A percentile compares a stretch with the other conserved stretches of the same genome.
These are phyloP conservation scores for Lepisosteus oculatus DNA, from an alignment of 2,113 vertebrate genomes.

Conservation along the genomic window DNA sequence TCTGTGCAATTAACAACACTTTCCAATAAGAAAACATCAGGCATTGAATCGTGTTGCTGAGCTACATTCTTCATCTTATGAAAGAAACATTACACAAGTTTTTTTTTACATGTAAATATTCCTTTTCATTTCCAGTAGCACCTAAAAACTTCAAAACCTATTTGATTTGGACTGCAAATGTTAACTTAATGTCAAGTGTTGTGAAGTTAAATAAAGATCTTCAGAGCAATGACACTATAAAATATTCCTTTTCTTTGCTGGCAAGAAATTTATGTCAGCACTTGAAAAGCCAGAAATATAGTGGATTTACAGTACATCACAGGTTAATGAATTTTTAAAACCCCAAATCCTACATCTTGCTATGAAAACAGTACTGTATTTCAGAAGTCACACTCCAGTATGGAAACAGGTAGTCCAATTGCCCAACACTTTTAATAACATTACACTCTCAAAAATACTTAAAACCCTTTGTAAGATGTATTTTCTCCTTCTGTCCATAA, in stretches of 20 bases:
- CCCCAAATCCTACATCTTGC: too few species aligned
- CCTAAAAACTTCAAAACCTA: conserved; percentile 1
- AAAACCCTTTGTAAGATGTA: too few species aligned
- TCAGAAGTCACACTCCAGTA: too few species aligned
- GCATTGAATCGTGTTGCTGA: background rate
- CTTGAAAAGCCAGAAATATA: background rate
- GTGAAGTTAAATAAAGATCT: background rate
- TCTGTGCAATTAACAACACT: background rate
- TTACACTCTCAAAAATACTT: too few species aligned
- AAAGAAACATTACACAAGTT: conserved; percentile 5
- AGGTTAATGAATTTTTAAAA: too few species aligned
- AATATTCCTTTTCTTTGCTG: background rate
- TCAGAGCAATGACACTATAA: background rate
- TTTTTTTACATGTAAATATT: too few species aligned
- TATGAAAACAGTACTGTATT: too few species aligned
- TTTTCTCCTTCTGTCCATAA: too few species aligned
- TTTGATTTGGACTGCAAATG: conserved; percentile 3
- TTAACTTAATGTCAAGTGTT: background rate
- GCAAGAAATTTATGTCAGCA: background rate
- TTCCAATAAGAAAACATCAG: background rate
- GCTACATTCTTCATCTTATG: conserved; percentile 2
- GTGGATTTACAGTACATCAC: too few species aligned
- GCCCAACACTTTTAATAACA: too few species aligned
- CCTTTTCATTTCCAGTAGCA: background rate
- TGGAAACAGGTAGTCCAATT: too few species aligned